Percentiles rank a stretch among this genome's conserved stretches.
phyloP scores from a whole-genome alignment of 2,113 vertebrate species.

The Ameiurus melas region DNA sequence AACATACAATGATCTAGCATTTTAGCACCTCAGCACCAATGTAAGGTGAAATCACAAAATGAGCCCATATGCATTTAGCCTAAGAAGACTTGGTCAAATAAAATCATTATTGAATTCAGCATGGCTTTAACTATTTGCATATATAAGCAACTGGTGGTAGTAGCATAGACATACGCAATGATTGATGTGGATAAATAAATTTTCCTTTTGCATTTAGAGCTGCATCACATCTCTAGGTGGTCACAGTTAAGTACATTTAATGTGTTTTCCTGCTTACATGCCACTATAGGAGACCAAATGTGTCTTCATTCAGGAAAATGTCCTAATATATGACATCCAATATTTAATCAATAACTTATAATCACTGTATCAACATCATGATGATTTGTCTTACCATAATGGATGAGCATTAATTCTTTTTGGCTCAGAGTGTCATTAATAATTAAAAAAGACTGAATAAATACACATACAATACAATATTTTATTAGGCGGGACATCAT shows the following conservation, averaged over 20 bases:
- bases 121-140: neutral
- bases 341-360: slow-evolving; percentile 4
- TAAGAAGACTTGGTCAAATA: neutral
- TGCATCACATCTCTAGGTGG: neutral
- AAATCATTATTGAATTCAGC: neutral
- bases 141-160: neutral
- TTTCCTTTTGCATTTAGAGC: neutral
- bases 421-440: neutral
- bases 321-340: neutral
- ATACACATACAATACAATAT: slow-evolving; percentile 80
- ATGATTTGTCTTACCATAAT: neutral
- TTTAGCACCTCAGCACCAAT: neutral
- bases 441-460: slow-evolving; percentile 64
- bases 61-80: neutral
- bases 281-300: neutral
- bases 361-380: neutral
- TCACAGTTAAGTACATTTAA: neutral
- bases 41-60: neutral
- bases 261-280: neutral
- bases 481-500: slow-evolving; percentile 79
- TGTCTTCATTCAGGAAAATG: neutral
- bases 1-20: neutral
- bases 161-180: neutral
- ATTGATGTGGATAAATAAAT: neutral
- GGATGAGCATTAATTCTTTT: neutral